Evolutionary conservation across 2,888 invertebrate genomes (phyloP).

Genomic region (Campopleginae sp.): DNA sequence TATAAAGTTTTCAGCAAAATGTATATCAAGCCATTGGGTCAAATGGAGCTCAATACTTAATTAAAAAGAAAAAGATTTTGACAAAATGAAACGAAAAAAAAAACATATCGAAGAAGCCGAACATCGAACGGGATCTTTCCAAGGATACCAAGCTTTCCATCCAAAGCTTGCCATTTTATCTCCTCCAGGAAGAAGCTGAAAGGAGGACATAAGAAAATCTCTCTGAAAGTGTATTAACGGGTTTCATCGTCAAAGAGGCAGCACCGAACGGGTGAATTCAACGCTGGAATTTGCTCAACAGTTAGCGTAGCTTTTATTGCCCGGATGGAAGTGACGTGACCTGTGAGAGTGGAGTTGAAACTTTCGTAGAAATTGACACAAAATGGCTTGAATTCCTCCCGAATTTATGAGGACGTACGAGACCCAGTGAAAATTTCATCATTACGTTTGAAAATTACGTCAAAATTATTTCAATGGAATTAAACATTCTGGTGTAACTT

Average conservation of each 20-base stretch:
- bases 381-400: constrained; percentile 45
- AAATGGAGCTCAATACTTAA: neutral
- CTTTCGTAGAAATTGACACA: constrained; percentile 47
- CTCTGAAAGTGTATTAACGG: constrained; percentile 23
- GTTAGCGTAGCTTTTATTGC: constrained; percentile 56
- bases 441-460: neutral
- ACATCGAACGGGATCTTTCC: neutral
- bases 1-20: neutral
- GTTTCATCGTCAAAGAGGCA: constrained; percentile 33
- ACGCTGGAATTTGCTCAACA: constrained; percentile 47
- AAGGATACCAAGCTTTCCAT: neutral
- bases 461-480: neutral
- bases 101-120: neutral
- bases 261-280: constrained; percentile 33
- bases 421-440: neutral
- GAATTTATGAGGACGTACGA: neutral
- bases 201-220: neutral
- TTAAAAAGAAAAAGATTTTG: neutral
- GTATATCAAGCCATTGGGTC: neutral
- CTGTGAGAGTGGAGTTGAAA: constrained; percentile 8
- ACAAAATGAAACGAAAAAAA: constrained; percentile 8
- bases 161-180: constrained; percentile 24
- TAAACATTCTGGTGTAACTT: neutral
- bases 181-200: constrained; percentile 16
- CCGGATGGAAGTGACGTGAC: constrained; percentile 61